Conservation (phyloP, 2,113 vertebrate genomes). For the Amphiprion ocellaris region DNA sequence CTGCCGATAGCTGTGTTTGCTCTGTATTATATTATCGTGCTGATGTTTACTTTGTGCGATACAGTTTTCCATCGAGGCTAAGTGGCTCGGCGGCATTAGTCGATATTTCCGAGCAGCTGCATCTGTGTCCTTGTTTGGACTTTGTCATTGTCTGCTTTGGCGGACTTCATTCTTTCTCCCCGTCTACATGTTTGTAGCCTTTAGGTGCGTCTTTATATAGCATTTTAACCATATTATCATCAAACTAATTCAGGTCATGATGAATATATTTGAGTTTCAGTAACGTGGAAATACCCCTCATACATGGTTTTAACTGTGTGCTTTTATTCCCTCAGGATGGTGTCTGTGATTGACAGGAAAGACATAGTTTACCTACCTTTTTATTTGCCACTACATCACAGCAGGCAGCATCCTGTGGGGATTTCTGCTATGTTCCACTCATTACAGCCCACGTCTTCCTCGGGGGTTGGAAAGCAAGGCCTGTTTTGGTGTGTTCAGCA, state of each 20-base stretch:
- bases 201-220: too few relatives aligned
- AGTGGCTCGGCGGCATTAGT: slow-evolving; percentile 1
- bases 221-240: too few relatives aligned
- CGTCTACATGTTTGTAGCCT: not conserved
- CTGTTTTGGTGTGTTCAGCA: slow-evolving; percentile 21
- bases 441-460: slow-evolving; percentile 54
- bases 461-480: slow-evolving; percentile 41
- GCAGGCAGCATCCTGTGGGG: slow-evolving; percentile 30
- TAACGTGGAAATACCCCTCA: slow-evolving; percentile 29
- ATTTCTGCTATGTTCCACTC: slow-evolving; percentile 59
- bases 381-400: slow-evolving; percentile 56
- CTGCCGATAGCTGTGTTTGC: slow-evolving; percentile 38
- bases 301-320: not conserved
- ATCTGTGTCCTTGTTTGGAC: slow-evolving; percentile 45
- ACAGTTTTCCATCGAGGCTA: slow-evolving; percentile 48
- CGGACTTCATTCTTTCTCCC: not conserved
- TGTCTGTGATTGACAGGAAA: slow-evolving; percentile 59
- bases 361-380: slow-evolving; percentile 49
- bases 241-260: not conserved
- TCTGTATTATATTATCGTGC: not conserved
- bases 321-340: slow-evolving; percentile 27
- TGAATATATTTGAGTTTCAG: not conserved
- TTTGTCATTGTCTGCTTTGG: slow-evolving; percentile 7
- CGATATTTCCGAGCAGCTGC: slow-evolving; percentile 34
- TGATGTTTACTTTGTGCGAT: slow-evolving; percentile 37